These are phyloP conservation scores for Apodemus speciosus DNA, from an alignment of 2,113 vertebrate genomes.

Conservation along the genomic window DNA sequence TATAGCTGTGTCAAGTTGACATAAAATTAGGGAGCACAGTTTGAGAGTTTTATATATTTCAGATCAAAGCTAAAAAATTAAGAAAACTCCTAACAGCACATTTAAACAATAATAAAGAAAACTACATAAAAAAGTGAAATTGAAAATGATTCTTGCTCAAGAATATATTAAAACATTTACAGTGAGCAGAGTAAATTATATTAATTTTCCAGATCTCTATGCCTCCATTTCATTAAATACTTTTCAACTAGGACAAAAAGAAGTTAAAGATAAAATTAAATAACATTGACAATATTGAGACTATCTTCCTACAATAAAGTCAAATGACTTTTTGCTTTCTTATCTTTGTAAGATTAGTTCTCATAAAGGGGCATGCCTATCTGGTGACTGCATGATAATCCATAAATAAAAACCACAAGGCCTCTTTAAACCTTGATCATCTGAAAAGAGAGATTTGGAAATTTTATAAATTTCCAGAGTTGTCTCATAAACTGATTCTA, in stretches of 20 bases:
- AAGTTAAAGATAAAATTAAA: constrained; percentile 53
- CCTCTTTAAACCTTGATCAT: not conserved
- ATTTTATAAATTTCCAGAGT: constrained; percentile 47
- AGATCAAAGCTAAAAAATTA: constrained; percentile 56
- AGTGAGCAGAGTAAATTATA: constrained; percentile 62
- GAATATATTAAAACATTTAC: constrained; percentile 67
- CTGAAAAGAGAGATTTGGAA: constrained; percentile 52
- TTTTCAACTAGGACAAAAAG: not conserved
- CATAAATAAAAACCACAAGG: not conserved
- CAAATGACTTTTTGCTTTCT: constrained; percentile 43
- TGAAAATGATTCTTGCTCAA: constrained; percentile 56
- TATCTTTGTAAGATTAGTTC: constrained; percentile 35
- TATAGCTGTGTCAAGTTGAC: not conserved
- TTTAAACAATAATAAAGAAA: constrained; percentile 56
- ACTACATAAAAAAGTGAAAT: constrained; percentile 48
- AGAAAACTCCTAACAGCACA: constrained; percentile 37
- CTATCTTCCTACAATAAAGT: constrained; percentile 28
- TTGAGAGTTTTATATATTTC: constrained; percentile 48
- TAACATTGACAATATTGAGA: constrained; percentile 52
- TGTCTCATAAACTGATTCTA: constrained; percentile 11
- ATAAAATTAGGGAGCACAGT: not conserved
- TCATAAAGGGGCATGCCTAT: constrained; percentile 26
- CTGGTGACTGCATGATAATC: constrained; percentile 22
- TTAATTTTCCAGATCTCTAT: constrained; percentile 71
- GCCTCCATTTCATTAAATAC: constrained; percentile 43